Conservation (phyloP, 2,888 invertebrate genomes). For the Apamea epomidion region DNA sequence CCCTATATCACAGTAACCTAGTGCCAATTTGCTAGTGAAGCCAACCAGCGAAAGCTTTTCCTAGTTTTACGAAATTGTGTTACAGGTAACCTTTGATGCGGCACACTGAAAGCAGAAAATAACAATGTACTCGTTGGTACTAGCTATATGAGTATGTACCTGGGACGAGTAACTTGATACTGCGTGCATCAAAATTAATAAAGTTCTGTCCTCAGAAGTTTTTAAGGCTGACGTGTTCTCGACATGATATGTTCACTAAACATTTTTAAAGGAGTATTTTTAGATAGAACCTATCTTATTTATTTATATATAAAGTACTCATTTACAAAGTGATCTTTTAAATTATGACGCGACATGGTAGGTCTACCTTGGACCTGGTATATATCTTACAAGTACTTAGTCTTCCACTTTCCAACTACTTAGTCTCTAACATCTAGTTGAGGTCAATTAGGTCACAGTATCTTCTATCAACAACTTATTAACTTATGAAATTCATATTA, state of each 20-base stretch:
- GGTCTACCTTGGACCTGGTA: neutral
- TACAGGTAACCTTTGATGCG: neutral
- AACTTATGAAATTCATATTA: conserved; percentile 63
- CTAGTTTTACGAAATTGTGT: conserved; percentile 3
- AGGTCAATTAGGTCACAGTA: conserved; percentile 15
- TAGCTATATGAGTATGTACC: neutral
- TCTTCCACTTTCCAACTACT: neutral
- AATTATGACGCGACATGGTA: neutral
- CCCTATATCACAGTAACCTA: neutral
- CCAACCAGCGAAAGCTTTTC: neutral
- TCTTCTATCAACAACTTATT: conserved; percentile 33
- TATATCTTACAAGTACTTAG: neutral
- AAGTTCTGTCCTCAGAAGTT: conserved; percentile 21
- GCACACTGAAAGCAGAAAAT: conserved; percentile 6
- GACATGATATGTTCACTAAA: conserved; percentile 7
- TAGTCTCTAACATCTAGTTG: neutral
- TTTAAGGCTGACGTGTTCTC: neutral
- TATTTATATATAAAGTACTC: neutral
- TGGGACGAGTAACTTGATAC: conserved; percentile 1
- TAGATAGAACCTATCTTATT: neutral
- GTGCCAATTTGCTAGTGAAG: neutral
- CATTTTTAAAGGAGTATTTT: neutral
- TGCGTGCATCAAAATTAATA: conserved; percentile 19
- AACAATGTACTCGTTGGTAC: neutral
- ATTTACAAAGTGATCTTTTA: neutral